A percentile compares a stretch with the other conserved stretches of the same genome.
phyloP scores from a whole-genome alignment of 1,140 invertebrate genomes.

The Ceratosolen solmsi region DNA sequence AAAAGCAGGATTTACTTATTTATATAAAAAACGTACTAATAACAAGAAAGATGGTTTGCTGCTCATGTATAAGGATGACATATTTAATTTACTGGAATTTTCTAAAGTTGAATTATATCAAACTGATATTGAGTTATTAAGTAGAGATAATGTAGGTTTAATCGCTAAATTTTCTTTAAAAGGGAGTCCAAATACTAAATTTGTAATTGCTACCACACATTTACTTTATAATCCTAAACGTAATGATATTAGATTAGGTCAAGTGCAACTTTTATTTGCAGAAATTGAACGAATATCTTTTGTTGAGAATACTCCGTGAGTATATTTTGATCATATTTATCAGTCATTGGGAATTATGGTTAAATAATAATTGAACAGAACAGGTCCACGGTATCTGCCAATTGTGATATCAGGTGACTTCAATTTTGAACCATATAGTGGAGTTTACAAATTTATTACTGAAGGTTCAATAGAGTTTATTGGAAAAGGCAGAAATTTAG shows the following conservation, averaged over 20 bases:
- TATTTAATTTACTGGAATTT: constrained; percentile 64
- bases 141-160: constrained; percentile 91
- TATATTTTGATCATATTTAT: constrained; percentile 28
- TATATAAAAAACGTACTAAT: constrained; percentile 73
- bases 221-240: constrained; percentile 93
- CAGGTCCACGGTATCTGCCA: constrained; percentile 77
- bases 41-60: constrained; percentile 67
- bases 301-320: constrained; percentile 66
- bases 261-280: constrained; percentile 84
- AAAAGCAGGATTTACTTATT: constrained; percentile 65
- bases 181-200: constrained; percentile 68
- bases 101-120: constrained; percentile 75
- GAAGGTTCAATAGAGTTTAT: constrained; percentile 78
- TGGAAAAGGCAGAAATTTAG: constrained; percentile 68
- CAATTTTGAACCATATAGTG: constrained; percentile 83
- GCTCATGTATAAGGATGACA: constrained; percentile 63
- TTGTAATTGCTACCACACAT: constrained; percentile 93
- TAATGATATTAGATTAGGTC: constrained; percentile 90
- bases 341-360: constrained; percentile 3
- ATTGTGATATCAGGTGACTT: constrained; percentile 92
- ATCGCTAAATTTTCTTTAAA: constrained; percentile 82
- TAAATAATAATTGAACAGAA: constrained; percentile 56
- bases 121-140: constrained; percentile 76
- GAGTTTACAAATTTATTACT: constrained; percentile 82
- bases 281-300: constrained; percentile 88